Base-by-base conservation (phyloP, 2,797 vertebrate genomes). In the Gymnothorax javanicus region DNA sequence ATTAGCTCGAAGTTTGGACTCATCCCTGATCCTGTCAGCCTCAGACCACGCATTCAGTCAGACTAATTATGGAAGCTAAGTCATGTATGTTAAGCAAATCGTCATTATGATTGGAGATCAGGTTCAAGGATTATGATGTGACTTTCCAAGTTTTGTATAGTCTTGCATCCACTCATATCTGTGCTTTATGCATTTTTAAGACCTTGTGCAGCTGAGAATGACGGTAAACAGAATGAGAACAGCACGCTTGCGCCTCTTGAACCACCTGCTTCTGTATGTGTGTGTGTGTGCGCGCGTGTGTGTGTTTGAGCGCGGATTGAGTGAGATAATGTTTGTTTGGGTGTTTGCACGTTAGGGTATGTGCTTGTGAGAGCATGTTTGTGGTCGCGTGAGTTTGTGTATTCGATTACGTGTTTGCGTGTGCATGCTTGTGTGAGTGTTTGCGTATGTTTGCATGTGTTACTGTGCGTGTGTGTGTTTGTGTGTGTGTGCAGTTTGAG, bases 51-150 rank as follows among this genome's bases (percentile, higher is more conserved):
- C 43, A 20, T 84, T 23, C 11, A 62, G 58, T 33, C 75, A 20
- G 54, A 57, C 52, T 54, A 27, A 59, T 17, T 33, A 17, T 54
- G 67, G 27, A 23, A 17, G 43, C 69, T 52, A 71, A 33, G 7
- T 88, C 85, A 67, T 92, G 82, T 88, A n/a, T 89, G 83, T 15
- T 17, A 84, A 84, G 90, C 93, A 94, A 93, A 84, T 83, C 75
- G 88, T 90, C 93, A 93, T 93, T 92, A 93, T 89, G 75, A 79
- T 86, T 89, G 84, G 87, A 87, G 86, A 91, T 88, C 92, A 91
- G 71, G 89, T 91, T 93, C 90, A 93, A 93, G 89, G 91, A 77
- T 88, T 90, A 83, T 84, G 56, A 90, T 92, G 85, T 90, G 81
- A 15, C 56, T 86, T 50, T 27, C 23, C 23, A 9, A 2, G 7